Percentiles rank a stretch among this genome's conserved stretches.
Evolutionary conservation across 2,113 vertebrate species (phyloP).

Genomic region (Condylura cristata): DNA sequence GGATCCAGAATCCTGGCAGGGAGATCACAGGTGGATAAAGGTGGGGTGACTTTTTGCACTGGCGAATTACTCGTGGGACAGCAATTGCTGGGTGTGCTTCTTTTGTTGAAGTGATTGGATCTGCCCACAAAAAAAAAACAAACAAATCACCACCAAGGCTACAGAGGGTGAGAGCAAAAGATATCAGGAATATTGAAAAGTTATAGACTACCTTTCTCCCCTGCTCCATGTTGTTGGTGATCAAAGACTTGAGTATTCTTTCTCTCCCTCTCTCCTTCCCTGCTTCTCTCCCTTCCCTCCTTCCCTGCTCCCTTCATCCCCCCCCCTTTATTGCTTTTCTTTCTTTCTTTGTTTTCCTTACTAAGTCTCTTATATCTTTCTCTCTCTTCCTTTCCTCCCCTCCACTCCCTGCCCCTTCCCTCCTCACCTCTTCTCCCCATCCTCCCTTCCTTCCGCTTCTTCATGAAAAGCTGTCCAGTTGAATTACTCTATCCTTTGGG

Average conservation of each 20-base stretch:
- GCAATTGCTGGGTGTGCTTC: background rate
- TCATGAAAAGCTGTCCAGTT: conserved; percentile 6
- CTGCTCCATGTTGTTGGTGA: background rate
- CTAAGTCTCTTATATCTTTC: background rate
- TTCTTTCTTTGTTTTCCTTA: rapidly evolving
- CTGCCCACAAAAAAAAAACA: background rate
- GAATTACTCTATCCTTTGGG: background rate
- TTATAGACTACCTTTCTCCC: background rate
- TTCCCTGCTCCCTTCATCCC: rapidly evolving
- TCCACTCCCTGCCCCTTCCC: background rate
- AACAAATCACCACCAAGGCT: background rate
- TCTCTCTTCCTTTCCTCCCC: no score
- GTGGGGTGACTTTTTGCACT: background rate
- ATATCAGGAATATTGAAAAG: background rate
- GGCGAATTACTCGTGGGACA: conserved; percentile 10
- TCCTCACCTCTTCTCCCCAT: background rate
- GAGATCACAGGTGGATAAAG: background rate
- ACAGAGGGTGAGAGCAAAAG: conserved; percentile 21
- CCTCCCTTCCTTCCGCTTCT: background rate
- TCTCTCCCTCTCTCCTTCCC: rapidly evolving
- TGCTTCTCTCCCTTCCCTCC: rapidly evolving
- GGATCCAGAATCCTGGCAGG: background rate
- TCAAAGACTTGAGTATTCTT: background rate
- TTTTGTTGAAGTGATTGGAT: conserved; percentile 47
- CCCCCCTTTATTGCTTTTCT: rapidly evolving